Evolutionary conservation across 2,797 vertebrate genomes (phyloP).

Genomic region (Diglossa cyanea): DNA sequence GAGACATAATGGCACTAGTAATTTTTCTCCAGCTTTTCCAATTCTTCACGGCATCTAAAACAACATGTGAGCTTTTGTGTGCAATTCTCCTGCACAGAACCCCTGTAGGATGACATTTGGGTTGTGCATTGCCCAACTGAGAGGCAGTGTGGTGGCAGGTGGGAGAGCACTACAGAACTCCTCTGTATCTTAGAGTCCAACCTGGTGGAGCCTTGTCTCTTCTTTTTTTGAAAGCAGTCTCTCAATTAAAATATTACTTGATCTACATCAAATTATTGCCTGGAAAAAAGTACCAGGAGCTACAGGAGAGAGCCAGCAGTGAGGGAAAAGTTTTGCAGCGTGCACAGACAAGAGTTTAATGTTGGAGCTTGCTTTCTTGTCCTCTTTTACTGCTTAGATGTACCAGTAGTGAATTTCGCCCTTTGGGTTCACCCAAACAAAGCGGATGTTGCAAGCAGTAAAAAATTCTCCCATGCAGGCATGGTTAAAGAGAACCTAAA

Average conservation of each 20-base stretch:
- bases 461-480: neutral
- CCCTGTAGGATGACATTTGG: neutral
- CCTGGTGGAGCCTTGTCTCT: neutral
- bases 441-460: neutral
- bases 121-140: neutral
- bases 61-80: neutral
- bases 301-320: neutral
- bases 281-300: neutral
- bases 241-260: neutral
- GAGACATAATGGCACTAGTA: neutral
- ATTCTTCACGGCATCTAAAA: neutral
- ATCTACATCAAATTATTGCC: neutral
- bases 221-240: neutral
- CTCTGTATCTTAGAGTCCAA: neutral
- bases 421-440: neutral
- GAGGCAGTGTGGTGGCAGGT: neutral
- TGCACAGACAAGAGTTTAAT: neutral
- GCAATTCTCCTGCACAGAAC: neutral
- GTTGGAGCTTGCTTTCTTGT: neutral
- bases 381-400: neutral
- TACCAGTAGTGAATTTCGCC: neutral
- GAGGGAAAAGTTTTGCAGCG: fast-evolving
- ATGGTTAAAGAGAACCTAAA: neutral
- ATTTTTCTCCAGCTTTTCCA: neutral
- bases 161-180: no score